Evolutionary conservation across 1,140 invertebrate species (phyloP).

Genomic region (Cyclina sinensis): DNA sequence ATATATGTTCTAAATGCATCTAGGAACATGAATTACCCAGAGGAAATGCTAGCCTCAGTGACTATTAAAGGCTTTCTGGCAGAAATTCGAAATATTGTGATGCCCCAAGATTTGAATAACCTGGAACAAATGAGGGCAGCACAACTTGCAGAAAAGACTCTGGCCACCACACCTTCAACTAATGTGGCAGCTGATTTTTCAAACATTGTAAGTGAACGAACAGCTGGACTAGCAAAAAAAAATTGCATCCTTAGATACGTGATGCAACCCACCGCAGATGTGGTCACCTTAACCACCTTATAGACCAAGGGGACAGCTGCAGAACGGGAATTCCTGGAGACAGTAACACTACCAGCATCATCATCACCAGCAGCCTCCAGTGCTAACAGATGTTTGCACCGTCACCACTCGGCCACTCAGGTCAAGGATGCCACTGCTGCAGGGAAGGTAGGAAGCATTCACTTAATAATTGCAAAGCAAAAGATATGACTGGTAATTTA

Average conservation of each 20-base stretch:
- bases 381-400: too few relatives aligned
- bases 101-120: not conserved
- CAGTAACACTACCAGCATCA: too few relatives aligned
- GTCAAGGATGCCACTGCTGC: slow-evolving; percentile 8
- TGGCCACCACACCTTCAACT: not conserved
- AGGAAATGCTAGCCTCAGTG: not conserved
- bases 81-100: too few relatives aligned
- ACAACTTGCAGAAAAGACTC: not conserved
- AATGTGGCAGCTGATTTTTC: not conserved
- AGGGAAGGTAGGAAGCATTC: slow-evolving; percentile 36
- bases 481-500: slow-evolving; percentile 9
- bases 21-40: not conserved
- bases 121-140: not conserved
- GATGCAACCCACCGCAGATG: too few relatives aligned
- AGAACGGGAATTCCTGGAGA: too few relatives aligned
- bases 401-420: not conserved
- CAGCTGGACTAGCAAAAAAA: not conserved
- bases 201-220: not conserved
- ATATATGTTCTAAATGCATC: not conserved
- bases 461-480: slow-evolving; percentile 27
- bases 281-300: too few relatives aligned
- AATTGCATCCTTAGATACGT: too few relatives aligned
- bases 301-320: too few relatives aligned
- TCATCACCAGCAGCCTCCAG: too few relatives aligned
- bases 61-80: not conserved